Evolutionary conservation across 1,140 invertebrate genomes (phyloP).

Genomic region (Diabrotica virgifera): DNA sequence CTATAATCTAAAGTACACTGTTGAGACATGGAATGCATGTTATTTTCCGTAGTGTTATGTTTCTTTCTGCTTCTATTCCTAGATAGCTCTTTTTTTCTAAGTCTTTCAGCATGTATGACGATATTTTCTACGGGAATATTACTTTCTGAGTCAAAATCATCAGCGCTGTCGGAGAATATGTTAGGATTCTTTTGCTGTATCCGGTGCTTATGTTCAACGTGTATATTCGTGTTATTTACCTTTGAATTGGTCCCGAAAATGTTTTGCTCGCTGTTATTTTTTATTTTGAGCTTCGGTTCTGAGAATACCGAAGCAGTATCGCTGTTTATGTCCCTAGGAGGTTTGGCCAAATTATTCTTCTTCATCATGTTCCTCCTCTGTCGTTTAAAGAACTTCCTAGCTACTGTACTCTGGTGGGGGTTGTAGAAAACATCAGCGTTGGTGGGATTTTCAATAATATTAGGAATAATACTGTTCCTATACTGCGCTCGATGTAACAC

Average conservation of each 20-base stretch:
- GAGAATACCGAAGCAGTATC: conserved; percentile 55
- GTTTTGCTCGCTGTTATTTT: conserved; percentile 58
- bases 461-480: conserved; percentile 65
- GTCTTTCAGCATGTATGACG: conserved; percentile 43
- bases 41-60: conserved; percentile 50
- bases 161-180: conserved; percentile 58
- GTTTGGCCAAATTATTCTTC: conserved; percentile 67
- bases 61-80: conserved; percentile 49
- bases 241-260: conserved; percentile 68
- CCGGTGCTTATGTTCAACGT: conserved; percentile 57
- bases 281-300: conserved; percentile 52
- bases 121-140: conserved; percentile 43
- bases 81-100: conserved; percentile 37
- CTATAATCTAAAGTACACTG: conserved; percentile 67
- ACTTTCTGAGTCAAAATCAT: conserved; percentile 48
- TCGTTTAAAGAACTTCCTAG: conserved; percentile 88
- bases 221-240: conserved; percentile 75
- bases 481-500: conserved; percentile 68
- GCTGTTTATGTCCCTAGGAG: conserved; percentile 60
- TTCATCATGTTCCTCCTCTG: conserved; percentile 72
- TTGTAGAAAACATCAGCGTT: conserved; percentile 82
- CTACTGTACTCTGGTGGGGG: conserved; percentile 87
- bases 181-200: conserved; percentile 55
- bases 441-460: conserved; percentile 59
- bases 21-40: conserved; percentile 55